phyloP scores from a whole-genome alignment of 2,888 invertebrate genomes.

The Hemicrepidius hirtus region DNA sequence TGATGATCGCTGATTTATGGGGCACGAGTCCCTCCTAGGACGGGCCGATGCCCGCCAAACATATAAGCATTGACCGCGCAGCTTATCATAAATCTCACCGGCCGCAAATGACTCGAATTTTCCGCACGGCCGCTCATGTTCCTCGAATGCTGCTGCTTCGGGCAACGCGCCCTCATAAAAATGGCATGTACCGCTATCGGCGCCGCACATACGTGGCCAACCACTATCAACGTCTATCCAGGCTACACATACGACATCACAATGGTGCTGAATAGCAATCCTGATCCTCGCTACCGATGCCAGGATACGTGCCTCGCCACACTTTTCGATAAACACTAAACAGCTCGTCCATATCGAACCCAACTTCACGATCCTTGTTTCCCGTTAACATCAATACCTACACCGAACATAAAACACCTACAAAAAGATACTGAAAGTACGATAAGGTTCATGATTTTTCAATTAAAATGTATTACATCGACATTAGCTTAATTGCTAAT shows the following conservation, averaged over 20 bases:
- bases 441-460: neutral
- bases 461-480: neutral
- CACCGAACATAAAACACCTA: constrained; percentile 19
- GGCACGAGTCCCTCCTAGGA: constrained; percentile 33
- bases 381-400: constrained; percentile 31
- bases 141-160: constrained; percentile 41
- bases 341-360: constrained; percentile 19
- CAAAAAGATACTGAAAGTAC: neutral
- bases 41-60: constrained; percentile 38
- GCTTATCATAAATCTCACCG: constrained; percentile 61
- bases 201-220: constrained; percentile 50
- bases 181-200: constrained; percentile 53
- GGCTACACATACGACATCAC: constrained; percentile 47
- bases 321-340: constrained; percentile 44
- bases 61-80: constrained; percentile 56
- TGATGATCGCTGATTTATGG: constrained; percentile 49
- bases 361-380: constrained; percentile 10
- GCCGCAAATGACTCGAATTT: constrained; percentile 60
- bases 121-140: constrained; percentile 57
- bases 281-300: constrained; percentile 42
- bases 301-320: constrained; percentile 35
- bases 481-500: neutral
- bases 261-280: constrained; percentile 49
- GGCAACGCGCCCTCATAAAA: constrained; percentile 49
- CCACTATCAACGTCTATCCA: constrained; percentile 51